phyloP scores from a whole-genome alignment of 2,113 vertebrate genomes.

The Podarcis muralis region DNA sequence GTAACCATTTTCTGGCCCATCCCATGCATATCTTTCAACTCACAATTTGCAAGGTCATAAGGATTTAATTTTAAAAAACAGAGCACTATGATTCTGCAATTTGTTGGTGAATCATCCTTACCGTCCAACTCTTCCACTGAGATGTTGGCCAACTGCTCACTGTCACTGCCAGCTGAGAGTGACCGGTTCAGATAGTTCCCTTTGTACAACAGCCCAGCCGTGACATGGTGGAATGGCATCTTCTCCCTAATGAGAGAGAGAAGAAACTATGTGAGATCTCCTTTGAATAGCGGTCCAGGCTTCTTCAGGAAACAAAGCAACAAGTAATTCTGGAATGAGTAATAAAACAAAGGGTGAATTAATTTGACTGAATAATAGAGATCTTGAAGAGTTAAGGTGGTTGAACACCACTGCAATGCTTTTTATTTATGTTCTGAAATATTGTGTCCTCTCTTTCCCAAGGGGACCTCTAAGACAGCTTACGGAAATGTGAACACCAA shows the following conservation, averaged over 20 bases:
- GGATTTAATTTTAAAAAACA: not conserved
- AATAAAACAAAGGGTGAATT: rapidly evolving
- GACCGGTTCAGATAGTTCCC: constrained; percentile 96
- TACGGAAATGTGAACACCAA: not conserved
- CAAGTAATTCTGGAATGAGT: not conserved
- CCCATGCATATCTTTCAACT: not conserved
- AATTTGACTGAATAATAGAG: not conserved
- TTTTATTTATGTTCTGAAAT: not conserved
- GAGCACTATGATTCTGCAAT: not conserved
- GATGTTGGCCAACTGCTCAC: constrained; percentile 93
- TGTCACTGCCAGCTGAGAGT: constrained; percentile 92
- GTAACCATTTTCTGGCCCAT: not conserved
- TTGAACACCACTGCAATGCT: not conserved
- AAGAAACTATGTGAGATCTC: not conserved
- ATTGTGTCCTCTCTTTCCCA: not conserved
- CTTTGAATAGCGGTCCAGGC: not conserved
- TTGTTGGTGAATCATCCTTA: constrained; percentile 70
- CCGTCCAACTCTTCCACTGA: constrained; percentile 95
- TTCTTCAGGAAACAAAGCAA: rapidly evolving
- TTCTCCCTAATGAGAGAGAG: constrained; percentile 83
- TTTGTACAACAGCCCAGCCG: constrained; percentile 97
- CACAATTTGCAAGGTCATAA: not conserved
- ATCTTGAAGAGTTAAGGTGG: not conserved
- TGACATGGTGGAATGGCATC: constrained; percentile 99
- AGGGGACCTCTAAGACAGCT: not conserved